Base-by-base conservation (phyloP, 2,113 vertebrate genomes). In the Ploceus nigricollis region DNA sequence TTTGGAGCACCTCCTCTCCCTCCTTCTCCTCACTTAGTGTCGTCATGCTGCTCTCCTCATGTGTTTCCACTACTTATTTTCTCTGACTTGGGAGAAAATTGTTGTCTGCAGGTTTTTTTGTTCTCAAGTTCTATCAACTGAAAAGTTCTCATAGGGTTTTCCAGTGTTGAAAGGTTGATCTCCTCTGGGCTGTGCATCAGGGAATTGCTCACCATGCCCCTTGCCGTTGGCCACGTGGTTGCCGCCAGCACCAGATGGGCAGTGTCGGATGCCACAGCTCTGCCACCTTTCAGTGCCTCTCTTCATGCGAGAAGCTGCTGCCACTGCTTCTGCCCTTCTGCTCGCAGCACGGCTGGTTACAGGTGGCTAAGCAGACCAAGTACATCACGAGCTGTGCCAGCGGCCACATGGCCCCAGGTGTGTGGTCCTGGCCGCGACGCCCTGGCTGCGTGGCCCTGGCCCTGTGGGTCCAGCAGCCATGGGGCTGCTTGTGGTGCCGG, bases 401-500 rank as follows among this genome's bases (percentile, higher is more conserved):
- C 1, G 7, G 17, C 11, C 22, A 11, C 37, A 11, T 6, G 12
- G 30, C n/a, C 30, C 37, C 1, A 0, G 47, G 1, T 15, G 11
- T 11, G 2, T 19, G 37, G 50, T 40, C 7, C 13, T 1, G 0
- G 18, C 15, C 5, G 7, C 2, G 3, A 20, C 6, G 6, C 27
- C 30, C 12, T 1, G 9, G 50, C 31, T 4, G 2, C 8, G 24
- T 7, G 57, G 23, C n/a, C 57, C n/a, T 25, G n/a, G 22, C 31
- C 8, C 0, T 25, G 12, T 15, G 22, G 30, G 39, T 19, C 12
- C 2, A 6, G 50, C 70, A 21, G 22, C 22, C 3, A 5, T 4
- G 4, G 2, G 6, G 50, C 30, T 6, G 6, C 30, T 27, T 3
- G 0, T 0, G 2, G 33, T 28, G 5, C 7, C 1, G 0, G 40